phyloP scores from a whole-genome alignment of 2,888 invertebrate species.

The Heteropelma amictum region DNA sequence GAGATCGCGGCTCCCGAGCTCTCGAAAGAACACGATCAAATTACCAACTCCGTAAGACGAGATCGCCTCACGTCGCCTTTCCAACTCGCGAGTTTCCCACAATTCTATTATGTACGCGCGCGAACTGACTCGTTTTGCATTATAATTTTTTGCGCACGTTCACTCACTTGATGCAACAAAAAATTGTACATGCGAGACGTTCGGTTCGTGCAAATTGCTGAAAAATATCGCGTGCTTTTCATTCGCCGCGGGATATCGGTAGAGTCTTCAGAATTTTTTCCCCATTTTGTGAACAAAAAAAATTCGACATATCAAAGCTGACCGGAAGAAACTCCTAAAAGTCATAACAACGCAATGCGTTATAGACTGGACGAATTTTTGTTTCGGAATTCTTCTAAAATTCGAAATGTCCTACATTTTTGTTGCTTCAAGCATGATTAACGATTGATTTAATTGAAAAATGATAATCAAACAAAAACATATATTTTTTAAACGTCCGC shows the following conservation, averaged over 20 bases:
- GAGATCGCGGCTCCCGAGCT: not conserved
- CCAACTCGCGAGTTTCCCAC: slow-evolving; percentile 61
- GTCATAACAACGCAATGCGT: too few species aligned
- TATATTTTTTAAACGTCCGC: too few species aligned
- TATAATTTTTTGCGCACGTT: slow-evolving; percentile 52
- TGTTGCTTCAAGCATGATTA: too few species aligned
- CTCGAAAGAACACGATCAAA: slow-evolving; percentile 42
- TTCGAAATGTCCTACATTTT: too few species aligned
- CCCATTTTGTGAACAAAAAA: too few species aligned
- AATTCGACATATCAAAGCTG: too few species aligned
- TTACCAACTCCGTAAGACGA: slow-evolving; percentile 44
- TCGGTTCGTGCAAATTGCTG: slow-evolving; percentile 17
- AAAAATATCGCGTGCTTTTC: slow-evolving; percentile 1
- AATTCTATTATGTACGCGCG: slow-evolving; percentile 62
- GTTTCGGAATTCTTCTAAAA: too few species aligned
- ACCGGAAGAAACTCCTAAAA: too few species aligned
- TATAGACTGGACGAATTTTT: too few species aligned
- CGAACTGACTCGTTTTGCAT: slow-evolving; percentile 47
- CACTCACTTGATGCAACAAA: slow-evolving; percentile 21
- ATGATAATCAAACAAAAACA: too few species aligned
- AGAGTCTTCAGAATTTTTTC: too few species aligned
- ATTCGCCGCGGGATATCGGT: not conserved
- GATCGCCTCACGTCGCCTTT: slow-evolving; percentile 32
- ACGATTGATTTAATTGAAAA: too few species aligned
- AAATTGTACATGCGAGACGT: slow-evolving; percentile 28